Evolutionary conservation across 1,140 invertebrate genomes (phyloP).

Genomic region (Dolichoris vasculosae): DNA sequence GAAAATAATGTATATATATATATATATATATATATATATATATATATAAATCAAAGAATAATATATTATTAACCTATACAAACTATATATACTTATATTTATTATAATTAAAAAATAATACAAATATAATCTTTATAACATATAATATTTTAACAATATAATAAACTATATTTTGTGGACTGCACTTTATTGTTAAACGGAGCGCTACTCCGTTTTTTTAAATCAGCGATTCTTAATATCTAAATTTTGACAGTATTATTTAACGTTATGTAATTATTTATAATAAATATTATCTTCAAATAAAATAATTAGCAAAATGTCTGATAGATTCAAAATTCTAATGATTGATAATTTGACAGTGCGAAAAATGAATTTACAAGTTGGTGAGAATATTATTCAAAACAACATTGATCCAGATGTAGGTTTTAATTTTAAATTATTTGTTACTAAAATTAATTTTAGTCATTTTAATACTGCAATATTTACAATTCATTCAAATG

Average conservation of each 20-base stretch:
- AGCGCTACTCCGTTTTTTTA: constrained; percentile 12
- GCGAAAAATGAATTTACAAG: constrained; percentile 54
- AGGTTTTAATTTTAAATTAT: constrained; percentile 42
- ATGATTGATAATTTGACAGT: constrained; percentile 57
- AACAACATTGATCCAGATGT: constrained; percentile 50
- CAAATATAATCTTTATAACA: neutral
- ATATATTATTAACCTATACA: no score
- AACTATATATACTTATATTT: no score
- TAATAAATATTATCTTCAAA: neutral
- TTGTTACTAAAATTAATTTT: neutral
- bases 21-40: no score
- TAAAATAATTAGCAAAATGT: constrained; percentile 37
- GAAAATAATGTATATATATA: no score
- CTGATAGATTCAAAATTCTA: constrained; percentile 58
- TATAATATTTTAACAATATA: neutral
- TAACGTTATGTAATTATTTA: neutral
- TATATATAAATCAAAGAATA: no score
- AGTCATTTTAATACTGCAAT: neutral
- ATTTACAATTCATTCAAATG: neutral
- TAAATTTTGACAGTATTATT: constrained; percentile 10
- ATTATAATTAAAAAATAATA: neutral
- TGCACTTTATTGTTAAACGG: neutral
- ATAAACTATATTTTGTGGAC: neutral
- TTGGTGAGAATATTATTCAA: constrained; percentile 59
- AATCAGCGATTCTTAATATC: neutral